A percentile compares a stretch with the other conserved stretches of the same genome.
phyloP scores from a whole-genome alignment of 2,797 vertebrate species.

The Pantherophis vulpinus region DNA sequence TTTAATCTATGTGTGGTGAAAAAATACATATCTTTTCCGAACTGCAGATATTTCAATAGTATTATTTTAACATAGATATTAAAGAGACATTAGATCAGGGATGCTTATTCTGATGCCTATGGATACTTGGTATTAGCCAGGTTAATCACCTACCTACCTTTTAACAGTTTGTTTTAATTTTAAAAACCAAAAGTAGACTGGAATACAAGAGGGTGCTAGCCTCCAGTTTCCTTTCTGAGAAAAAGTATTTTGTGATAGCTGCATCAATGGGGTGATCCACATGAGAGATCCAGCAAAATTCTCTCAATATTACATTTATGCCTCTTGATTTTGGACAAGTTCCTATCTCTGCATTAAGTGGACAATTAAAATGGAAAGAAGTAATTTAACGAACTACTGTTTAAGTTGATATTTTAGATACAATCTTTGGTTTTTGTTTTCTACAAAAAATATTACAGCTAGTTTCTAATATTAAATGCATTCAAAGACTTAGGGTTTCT shows the following conservation, averaged over 20 bases:
- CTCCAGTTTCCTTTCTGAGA: background rate
- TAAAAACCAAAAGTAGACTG: background rate
- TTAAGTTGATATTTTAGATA: background rate
- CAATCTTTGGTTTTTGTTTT: background rate
- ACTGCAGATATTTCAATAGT: background rate
- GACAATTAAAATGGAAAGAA: background rate
- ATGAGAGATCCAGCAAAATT: background rate
- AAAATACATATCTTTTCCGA: background rate
- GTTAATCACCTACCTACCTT: background rate
- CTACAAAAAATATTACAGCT: background rate
- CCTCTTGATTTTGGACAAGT: background rate
- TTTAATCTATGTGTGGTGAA: background rate
- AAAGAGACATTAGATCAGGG: background rate
- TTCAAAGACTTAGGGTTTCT: background rate
- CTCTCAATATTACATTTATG: background rate
- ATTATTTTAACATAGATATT: background rate
- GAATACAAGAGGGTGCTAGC: background rate
- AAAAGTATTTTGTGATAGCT: background rate
- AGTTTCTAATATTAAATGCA: background rate
- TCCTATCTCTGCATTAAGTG: background rate
- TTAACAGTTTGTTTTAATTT: background rate
- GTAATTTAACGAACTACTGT: background rate
- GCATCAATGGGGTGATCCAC: background rate
- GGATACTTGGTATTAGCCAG: background rate
- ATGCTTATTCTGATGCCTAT: background rate